Evolutionary conservation across 2,113 vertebrate genomes (phyloP).

Genomic region (Hydrolagus affinis): DNA sequence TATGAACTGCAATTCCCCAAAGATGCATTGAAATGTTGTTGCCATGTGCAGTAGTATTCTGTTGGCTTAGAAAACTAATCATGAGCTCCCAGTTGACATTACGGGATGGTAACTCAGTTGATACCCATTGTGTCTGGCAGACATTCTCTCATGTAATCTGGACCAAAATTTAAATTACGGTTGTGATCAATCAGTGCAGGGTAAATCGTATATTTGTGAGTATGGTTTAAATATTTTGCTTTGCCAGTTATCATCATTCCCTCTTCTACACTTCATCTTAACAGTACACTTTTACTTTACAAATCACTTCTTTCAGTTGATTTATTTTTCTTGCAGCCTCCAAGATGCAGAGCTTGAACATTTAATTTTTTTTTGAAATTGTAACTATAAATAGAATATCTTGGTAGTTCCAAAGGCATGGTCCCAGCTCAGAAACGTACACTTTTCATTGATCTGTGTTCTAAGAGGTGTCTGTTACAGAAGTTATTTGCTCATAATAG

Average conservation of each 20-base stretch:
- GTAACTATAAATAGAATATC: too few relatives aligned
- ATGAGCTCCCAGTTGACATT: neutral
- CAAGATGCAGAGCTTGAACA: too few relatives aligned
- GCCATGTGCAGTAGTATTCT: neutral
- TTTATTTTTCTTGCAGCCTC: neutral
- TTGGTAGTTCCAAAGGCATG: too few relatives aligned
- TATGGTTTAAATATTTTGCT: neutral
- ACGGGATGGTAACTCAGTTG: neutral
- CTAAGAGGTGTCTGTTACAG: neutral
- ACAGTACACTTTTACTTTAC: neutral
- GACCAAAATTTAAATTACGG: neutral
- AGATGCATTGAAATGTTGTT: neutral
- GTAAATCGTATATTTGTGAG: constrained; percentile 2
- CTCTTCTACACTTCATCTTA: neutral
- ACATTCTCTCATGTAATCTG: neutral
- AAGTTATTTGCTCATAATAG: neutral
- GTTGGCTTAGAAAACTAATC: neutral
- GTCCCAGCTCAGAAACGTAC: neutral
- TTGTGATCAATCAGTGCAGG: neutral
- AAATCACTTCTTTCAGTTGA: neutral
- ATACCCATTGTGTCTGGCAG: neutral
- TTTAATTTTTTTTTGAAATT: too few relatives aligned
- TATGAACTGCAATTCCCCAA: neutral
- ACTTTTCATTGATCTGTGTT: neutral
- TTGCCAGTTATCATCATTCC: neutral